These are phyloP conservation scores for Carettochelys insculpta DNA, from an alignment of 2,113 vertebrate species.

Conservation along the genomic window DNA sequence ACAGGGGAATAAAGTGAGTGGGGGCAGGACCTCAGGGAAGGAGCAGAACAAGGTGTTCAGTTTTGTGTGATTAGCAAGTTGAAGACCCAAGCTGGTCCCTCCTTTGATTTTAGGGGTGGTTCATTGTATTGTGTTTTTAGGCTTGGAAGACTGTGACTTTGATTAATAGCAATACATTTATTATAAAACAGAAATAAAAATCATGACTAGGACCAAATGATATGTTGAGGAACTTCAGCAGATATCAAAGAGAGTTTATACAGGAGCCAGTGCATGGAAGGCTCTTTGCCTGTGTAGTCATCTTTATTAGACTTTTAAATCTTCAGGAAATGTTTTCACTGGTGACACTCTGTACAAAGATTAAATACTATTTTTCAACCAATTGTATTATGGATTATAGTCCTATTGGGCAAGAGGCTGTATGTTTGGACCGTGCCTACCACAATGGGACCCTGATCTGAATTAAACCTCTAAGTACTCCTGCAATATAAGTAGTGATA, in stretches of 20 bases:
- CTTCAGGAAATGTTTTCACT: not conserved
- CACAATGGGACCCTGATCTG: not conserved
- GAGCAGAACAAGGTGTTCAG: too few species aligned
- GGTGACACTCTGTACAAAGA: not conserved
- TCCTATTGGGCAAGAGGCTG: not conserved
- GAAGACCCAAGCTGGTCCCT: too few species aligned
- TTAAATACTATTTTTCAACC: not conserved
- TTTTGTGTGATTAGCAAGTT: too few species aligned
- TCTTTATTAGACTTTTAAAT: not conserved
- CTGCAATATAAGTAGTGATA: not conserved
- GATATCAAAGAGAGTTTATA: not conserved
- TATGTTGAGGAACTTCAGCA: not conserved
- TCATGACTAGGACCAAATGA: not conserved
- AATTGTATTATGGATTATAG: not conserved
- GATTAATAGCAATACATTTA: not conserved
- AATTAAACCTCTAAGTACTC: not conserved
- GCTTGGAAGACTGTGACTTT: not conserved
- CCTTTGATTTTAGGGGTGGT: not conserved
- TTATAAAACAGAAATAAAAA: not conserved
- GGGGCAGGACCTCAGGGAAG: too few species aligned
- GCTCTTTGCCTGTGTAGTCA: not conserved
- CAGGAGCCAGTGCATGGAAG: not conserved
- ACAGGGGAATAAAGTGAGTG: too few species aligned
- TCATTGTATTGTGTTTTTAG: not conserved
- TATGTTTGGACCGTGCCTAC: not conserved